phyloP scores from a whole-genome alignment of 2,888 invertebrate species.

The Nasonia oneida region DNA sequence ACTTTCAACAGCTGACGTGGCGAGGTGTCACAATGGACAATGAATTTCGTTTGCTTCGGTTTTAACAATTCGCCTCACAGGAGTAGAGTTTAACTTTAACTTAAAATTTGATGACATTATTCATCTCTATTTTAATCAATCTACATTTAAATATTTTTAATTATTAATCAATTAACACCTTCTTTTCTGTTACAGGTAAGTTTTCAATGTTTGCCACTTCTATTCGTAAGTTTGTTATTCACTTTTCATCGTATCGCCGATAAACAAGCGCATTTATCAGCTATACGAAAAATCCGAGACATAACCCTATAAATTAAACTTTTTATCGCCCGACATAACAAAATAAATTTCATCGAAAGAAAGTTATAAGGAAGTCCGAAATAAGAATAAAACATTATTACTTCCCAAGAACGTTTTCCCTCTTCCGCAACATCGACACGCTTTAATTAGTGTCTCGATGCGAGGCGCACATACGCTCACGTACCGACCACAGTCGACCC shows the following conservation, averaged over 20 bases:
- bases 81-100: background rate
- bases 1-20: background rate
- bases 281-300: background rate
- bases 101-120: background rate
- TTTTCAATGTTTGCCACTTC: background rate
- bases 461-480: background rate
- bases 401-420: background rate
- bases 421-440: background rate
- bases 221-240: background rate
- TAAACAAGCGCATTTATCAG: background rate
- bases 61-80: background rate
- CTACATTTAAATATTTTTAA: background rate
- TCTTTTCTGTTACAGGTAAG: conserved; percentile 13
- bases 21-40: background rate
- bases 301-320: background rate
- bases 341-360: background rate
- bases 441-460: conserved; percentile 19
- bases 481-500: background rate
- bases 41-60: background rate
- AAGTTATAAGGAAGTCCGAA: background rate
- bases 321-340: background rate
- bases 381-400: conserved; percentile 9
- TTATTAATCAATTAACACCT: background rate
- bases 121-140: background rate
- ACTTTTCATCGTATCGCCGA: too few relatives aligned